phyloP scores from a whole-genome alignment of 2,113 vertebrate species.

The Notothenia coriiceps region DNA sequence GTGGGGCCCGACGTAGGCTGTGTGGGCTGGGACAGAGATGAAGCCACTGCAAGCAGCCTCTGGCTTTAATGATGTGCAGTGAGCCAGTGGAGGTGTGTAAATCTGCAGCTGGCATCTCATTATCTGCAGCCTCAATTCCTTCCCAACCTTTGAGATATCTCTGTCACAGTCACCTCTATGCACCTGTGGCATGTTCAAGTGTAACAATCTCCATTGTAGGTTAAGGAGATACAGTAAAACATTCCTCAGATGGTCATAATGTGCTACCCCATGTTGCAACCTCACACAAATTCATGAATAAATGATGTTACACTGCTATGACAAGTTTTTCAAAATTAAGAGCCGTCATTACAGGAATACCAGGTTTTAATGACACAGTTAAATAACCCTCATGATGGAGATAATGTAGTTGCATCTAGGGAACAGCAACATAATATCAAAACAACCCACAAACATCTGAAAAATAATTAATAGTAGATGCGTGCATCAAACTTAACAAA shows the following conservation, averaged over 20 bases:
- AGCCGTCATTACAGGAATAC: not conserved
- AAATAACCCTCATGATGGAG: constrained; percentile 7
- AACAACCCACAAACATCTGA: not conserved
- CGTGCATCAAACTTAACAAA: constrained; percentile 2
- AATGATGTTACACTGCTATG: not conserved
- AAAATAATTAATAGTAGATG: not conserved
- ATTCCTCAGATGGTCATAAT: constrained; percentile 10
- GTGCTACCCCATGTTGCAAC: not conserved
- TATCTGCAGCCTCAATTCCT: constrained; percentile 66
- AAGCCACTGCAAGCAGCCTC: constrained; percentile 74
- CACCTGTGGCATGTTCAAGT: constrained; percentile 57
- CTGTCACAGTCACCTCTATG: constrained; percentile 77
- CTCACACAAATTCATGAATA: constrained; percentile 8
- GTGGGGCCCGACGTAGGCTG: constrained; percentile 68
- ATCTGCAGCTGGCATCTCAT: constrained; percentile 80
- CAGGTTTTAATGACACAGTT: not conserved
- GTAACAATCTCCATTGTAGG: constrained; percentile 34
- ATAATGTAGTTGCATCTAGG: not conserved
- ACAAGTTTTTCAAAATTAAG: not conserved
- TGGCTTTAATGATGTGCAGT: constrained; percentile 83
- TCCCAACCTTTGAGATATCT: constrained; percentile 64
- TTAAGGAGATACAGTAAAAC: constrained; percentile 2
- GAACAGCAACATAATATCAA: constrained; percentile 6
- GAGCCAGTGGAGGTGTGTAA: constrained; percentile 78
- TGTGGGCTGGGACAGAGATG: constrained; percentile 78